Base-by-base conservation (phyloP, 2,113 vertebrate genomes). In the Mastomys coucha region DNA sequence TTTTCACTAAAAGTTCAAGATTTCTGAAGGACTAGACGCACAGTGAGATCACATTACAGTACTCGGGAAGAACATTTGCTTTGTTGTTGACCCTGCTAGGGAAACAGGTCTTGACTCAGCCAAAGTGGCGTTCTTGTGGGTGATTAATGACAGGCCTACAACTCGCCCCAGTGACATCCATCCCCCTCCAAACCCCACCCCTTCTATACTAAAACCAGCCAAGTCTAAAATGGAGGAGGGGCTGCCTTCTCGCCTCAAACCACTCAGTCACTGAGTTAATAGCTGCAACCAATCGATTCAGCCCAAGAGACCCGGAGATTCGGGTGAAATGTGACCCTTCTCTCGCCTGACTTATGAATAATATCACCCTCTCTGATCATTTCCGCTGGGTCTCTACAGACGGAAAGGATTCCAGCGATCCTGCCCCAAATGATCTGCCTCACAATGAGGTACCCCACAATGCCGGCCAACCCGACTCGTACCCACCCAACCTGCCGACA, bases 111-210 rank as follows among this genome's bases (percentile, higher is more conserved):
- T 97, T 93, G 97, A 98, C 93, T 97, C 95, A 97, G 96, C 98
- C 97, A 91, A 98, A 97, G 96, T 67, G 97, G 97, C 98, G 94
- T 98, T 97, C 97, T 90, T 73, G 93, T 82, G 97, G 97, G 98
- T 98, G 98, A 99, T 98, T 98, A 98, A 98, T 98, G 98, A 98
- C 98, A 98, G 98, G 97, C 98, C 98, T 77, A 85, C 90, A 96
- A 97, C 97, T 96, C 94, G 88, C 92, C 98, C 97, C 94, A 53
- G 93, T 97, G 97, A 91, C 94, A 97, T 91, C 89, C 94, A 73
- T 91, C 95, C 95, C 95, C 93, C 76, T 77, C 89, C 94, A 53
- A 33, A 65, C 84, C 96, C 96, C 89, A 73, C 89, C 89, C 73
- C 65, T 88, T 28, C 85, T 3, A 81, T 2, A 70, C 96, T 67